Percentiles rank a stretch among this genome's conserved stretches.
Conservation (phyloP, 37 sponge, comb jelly and placozoan genomes). For the Theonella swinhoei region DNA sequence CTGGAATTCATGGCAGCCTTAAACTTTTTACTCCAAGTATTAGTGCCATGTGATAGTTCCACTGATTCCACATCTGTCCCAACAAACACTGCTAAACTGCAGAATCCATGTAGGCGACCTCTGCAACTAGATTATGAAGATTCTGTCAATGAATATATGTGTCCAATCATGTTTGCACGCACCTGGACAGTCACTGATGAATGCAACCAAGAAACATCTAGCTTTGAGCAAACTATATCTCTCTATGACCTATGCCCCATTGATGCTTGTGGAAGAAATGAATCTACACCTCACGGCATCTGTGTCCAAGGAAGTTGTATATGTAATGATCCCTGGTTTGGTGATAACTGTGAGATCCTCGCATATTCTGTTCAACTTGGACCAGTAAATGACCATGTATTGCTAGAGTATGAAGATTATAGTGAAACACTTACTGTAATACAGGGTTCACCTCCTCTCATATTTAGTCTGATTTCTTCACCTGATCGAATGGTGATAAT, state of each 20-base stretch:
- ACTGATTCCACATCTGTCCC: background rate
- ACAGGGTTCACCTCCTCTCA: constrained; percentile 30
- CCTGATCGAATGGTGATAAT: constrained; percentile 18
- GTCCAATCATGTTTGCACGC: constrained; percentile 14
- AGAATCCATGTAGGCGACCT: constrained; percentile 22
- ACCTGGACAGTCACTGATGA: constrained; percentile 15
- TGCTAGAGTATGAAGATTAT: constrained; percentile 19
- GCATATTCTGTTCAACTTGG: constrained; percentile 9
- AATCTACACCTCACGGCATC: constrained; percentile 9
- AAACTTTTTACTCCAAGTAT: background rate
- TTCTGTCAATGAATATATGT: background rate
- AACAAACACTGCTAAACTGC: constrained; percentile 10
- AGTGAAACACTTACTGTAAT: background rate
- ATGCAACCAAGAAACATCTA: background rate
- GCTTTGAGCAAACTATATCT: background rate
- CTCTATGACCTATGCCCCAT: constrained; percentile 32
- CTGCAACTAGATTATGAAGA: background rate
- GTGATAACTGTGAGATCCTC: constrained; percentile 13
- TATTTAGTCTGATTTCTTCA: constrained; percentile 19
- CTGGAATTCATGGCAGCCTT: background rate
- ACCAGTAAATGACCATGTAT: constrained; percentile 8
- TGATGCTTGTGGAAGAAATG: constrained; percentile 42
- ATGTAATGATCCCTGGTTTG: constrained; percentile 40
- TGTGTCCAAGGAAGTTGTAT: constrained; percentile 10
- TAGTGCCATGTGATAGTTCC: constrained; percentile 22